Conservation (phyloP, 2,888 invertebrate genomes). For the Graphium colonna region DNA sequence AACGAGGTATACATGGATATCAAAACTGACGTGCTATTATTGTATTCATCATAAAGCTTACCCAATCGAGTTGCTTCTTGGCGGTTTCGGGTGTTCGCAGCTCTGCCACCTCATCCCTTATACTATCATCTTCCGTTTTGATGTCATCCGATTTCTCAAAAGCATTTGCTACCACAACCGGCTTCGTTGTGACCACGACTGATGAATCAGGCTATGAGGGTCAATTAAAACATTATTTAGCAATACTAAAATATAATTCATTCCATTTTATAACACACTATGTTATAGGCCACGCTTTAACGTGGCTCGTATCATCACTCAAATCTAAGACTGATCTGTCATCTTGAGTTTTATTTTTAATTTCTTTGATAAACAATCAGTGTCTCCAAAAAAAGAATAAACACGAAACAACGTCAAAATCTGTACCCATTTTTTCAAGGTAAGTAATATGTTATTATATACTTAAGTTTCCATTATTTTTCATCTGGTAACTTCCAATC, state of each 20-base stretch:
- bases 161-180: slow-evolving; percentile 37
- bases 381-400: too few relatives aligned
- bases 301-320: too few relatives aligned
- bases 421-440: too few relatives aligned
- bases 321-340: too few relatives aligned
- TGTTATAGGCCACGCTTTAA: too few relatives aligned
- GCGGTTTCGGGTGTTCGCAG: slow-evolving; percentile 43
- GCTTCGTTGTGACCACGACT: slow-evolving; percentile 31
- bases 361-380: too few relatives aligned
- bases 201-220: slow-evolving; percentile 11
- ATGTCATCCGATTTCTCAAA: slow-evolving; percentile 30
- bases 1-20: not conserved
- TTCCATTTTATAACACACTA: too few relatives aligned
- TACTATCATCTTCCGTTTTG: slow-evolving; percentile 49
- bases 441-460: slow-evolving; percentile 23
- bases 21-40: too few relatives aligned
- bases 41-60: slow-evolving; percentile 30
- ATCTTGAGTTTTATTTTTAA: too few relatives aligned
- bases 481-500: slow-evolving; percentile 26
- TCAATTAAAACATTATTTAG: too few relatives aligned
- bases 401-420: too few relatives aligned
- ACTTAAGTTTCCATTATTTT: slow-evolving; percentile 51
- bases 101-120: slow-evolving; percentile 54
- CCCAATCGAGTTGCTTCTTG: slow-evolving; percentile 55
- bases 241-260: too few relatives aligned